Evolutionary conservation across 2,113 vertebrate genomes (phyloP).

Genomic region (Syrmaticus mikado): DNA sequence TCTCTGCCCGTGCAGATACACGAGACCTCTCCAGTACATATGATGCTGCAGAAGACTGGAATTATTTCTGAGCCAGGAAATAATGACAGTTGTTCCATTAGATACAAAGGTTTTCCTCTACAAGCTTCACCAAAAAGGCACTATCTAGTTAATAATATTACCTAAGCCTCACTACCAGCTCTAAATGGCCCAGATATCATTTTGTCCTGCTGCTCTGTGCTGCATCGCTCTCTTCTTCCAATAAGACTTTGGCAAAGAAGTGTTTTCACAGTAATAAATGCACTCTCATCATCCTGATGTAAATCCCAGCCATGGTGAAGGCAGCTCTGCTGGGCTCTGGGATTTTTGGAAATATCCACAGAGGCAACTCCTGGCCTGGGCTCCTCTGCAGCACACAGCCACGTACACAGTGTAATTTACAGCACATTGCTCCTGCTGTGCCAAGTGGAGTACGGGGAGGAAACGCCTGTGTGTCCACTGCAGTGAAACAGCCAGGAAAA

Average conservation of each 20-base stretch:
- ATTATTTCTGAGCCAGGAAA: conserved; percentile 56
- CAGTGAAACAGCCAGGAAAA: background rate
- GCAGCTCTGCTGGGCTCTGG: background rate
- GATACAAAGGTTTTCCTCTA: conserved; percentile 5
- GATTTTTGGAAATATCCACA: accelerated
- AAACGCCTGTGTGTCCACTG: background rate
- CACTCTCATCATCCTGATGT: background rate
- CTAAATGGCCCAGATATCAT: background rate
- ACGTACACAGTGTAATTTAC: background rate
- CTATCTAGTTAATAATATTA: background rate
- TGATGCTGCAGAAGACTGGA: background rate
- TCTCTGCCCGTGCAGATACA: background rate
- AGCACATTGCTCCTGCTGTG: background rate
- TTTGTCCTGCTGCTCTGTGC: background rate
- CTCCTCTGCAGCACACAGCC: background rate
- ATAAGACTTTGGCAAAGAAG: background rate
- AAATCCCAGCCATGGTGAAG: background rate
- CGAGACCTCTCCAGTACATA: background rate
- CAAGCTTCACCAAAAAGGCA: background rate
- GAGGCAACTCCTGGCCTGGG: accelerated
- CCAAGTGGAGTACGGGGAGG: background rate
- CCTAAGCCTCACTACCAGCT: conserved; percentile 6
- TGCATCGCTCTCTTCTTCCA: background rate
- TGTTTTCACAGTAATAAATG: background rate
- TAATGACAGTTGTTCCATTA: conserved; percentile 21